Base-by-base conservation (phyloP, 2,113 vertebrate genomes). In the Stegostoma tigrinum region DNA sequence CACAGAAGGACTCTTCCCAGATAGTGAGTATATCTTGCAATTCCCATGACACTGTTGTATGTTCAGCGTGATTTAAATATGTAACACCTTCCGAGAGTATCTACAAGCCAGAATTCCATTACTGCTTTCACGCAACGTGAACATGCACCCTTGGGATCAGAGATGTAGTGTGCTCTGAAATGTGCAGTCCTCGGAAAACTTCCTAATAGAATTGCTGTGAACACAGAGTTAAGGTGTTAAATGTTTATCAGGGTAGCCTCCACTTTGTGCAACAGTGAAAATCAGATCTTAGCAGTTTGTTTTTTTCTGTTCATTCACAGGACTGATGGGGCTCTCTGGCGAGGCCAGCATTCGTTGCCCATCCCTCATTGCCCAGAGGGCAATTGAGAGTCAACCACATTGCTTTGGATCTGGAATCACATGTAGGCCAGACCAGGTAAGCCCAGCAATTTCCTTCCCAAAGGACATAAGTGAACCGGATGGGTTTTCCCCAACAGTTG, bases 81-180 rank as follows among this genome's bases (percentile, higher is more conserved):
- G 52, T 12, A 95, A 72, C 45, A 52, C 23, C 68, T n/a, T 95
- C 67, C 34, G 94, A 45, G 94, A 95, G 24, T 10, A 72, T 72
- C 94, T 21, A 95, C 67, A 52, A 45, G 42, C 67, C 42, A 52
- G 24, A 72, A 95, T 95, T 95, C 94, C 94, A 48, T 48, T 95
- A 72, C 19, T 95, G 68, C 45, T 95, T 72, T 95, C 67, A 95
- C 15, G 70, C 27, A 27, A 34, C 45, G 14, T 12, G 27, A 30
- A 67, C 67, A 72, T 72, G 48, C 68, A 34, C 67, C 24, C 24
- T 70, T 17, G 68, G 24, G 67, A 17, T 34, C 42, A 19, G 45
- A 95, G 38, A 94, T 61, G 85, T 34, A 55, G 52, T 64, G 14
- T 34, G n/a, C 34, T 93, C 17, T 66, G 34, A 66, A 93, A 93